A percentile compares a stretch with the other conserved stretches of the same genome.
Evolutionary conservation across 2,113 vertebrate genomes (phyloP).

Genomic region (Echinops telfairi): DNA sequence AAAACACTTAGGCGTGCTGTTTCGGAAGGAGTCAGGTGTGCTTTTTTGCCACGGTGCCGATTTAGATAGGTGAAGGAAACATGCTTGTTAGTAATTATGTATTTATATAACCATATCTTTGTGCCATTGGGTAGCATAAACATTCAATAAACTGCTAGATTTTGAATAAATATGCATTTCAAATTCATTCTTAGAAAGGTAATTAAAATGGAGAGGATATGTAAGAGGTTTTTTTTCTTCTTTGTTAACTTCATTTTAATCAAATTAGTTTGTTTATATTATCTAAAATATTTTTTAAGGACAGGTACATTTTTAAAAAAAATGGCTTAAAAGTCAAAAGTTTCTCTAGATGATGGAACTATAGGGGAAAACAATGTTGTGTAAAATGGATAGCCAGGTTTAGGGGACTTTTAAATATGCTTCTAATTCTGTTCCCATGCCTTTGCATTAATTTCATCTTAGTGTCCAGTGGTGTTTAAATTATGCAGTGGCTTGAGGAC

Average conservation of each 20-base stretch:
- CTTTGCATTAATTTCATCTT: slow-evolving; percentile 78
- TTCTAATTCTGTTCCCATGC: neutral
- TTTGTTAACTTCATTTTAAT: neutral
- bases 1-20: neutral
- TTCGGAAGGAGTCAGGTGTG: neutral
- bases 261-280: slow-evolving; percentile 1
- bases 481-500: slow-evolving; percentile 72
- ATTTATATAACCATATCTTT: slow-evolving; percentile 21
- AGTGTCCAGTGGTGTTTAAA: slow-evolving; percentile 61
- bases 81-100: neutral
- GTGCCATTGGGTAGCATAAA: neutral
- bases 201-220: neutral
- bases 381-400: neutral
- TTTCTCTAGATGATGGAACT: neutral
- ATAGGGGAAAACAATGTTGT: neutral
- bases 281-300: neutral
- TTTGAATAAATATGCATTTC: slow-evolving; percentile 9
- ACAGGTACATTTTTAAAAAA: neutral
- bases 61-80: neutral
- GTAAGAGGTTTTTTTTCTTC: neutral
- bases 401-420: slow-evolving; percentile 18
- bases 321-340: neutral
- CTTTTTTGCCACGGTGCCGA: neutral
- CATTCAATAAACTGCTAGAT: neutral
- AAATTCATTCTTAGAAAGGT: slow-evolving; percentile 4